Percentiles rank a stretch among this genome's conserved stretches.
phyloP scores from a whole-genome alignment of 2,797 vertebrate genomes.

The Centropyge bicolor region DNA sequence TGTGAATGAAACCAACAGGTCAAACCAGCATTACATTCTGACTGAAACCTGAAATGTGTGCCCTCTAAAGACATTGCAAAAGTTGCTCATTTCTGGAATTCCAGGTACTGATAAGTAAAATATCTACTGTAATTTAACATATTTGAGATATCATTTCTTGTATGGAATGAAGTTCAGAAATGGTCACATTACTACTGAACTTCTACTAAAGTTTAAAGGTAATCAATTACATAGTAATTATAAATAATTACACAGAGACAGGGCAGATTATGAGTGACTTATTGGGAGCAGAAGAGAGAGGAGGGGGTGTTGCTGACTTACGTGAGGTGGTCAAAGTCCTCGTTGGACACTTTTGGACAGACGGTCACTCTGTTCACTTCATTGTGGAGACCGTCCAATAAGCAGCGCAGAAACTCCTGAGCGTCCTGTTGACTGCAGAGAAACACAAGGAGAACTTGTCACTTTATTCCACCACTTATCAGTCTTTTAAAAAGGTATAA shows the following conservation, averaged over 20 bases:
- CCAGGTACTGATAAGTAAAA: background rate
- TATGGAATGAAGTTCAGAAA: background rate
- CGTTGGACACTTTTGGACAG: constrained; percentile 78
- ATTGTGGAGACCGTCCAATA: constrained; percentile 94
- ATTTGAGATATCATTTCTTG: background rate
- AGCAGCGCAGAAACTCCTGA: constrained; percentile 95
- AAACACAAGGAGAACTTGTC: background rate
- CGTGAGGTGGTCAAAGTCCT: constrained; percentile 93
- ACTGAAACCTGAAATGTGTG: background rate
- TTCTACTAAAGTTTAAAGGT: background rate
- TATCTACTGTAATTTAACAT: background rate
- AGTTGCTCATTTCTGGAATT: too few relatives aligned
- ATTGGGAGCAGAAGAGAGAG: background rate
- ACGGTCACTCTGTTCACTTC: constrained; percentile 92
- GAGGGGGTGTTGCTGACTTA: constrained; percentile 79
- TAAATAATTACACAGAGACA: background rate
- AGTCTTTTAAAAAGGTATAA: background rate
- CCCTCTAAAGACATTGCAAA: background rate
- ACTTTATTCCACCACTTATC: background rate
- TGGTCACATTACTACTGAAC: background rate
- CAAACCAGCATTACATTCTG: background rate
- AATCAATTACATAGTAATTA: background rate
- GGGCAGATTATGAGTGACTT: constrained; percentile 39
- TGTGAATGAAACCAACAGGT: constrained; percentile 65
- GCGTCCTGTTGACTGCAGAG: constrained; percentile 94